Base-by-base conservation (phyloP, 1,140 invertebrate species). In the Apis laboriosa region DNA sequence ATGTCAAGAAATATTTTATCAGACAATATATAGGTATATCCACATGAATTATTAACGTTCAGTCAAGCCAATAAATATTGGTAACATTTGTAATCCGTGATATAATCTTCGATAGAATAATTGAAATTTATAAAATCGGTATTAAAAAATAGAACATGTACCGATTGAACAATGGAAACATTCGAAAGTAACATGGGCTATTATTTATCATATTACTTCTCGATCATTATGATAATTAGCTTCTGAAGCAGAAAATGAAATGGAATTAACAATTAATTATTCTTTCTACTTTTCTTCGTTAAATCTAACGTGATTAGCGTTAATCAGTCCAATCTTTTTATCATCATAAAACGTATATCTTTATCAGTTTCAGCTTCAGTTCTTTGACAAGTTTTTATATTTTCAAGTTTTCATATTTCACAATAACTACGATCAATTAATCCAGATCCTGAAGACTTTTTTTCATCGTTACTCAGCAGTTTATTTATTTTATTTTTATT, bases 231-330 rank as follows among this genome's bases (percentile, higher is more conserved):
- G 67, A 61, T 71, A 79, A 79, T 79, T 60, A 67, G 72, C 71
- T 51, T 17, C 77, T 9, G 21, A 24, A 21, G 53, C 28, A 51
- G 66, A 8, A 53, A 60, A 71, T 11, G n/a, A 58, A 79, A 79
- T 60, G 77, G 77, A 79, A 79, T 79, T 79, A 79, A 34, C 34
- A 34, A 34, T 34, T 34, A 34, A 34, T 34, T 34, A 34, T 34
- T 34, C 34, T 2, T 34, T 34, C 2, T 34, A 34, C 34, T 34
- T 34, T 34, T 34, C 34, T 34, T 34, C 34, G 34, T 34, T 43
- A 43, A 43, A 43, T 43, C 34, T 43, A 43, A 43, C 34, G 34
- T 7, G 34, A 43, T 43, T 34, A 34, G 34, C 34, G 2, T 34
- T 43, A 43, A 43, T 43, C 34, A 43, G 0, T 43, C 34, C 34